Evolutionary conservation across 2,888 invertebrate genomes (phyloP), one percentile per base, ranked within the genome.

Genomic region (Boloria euphrosyne): DNA sequence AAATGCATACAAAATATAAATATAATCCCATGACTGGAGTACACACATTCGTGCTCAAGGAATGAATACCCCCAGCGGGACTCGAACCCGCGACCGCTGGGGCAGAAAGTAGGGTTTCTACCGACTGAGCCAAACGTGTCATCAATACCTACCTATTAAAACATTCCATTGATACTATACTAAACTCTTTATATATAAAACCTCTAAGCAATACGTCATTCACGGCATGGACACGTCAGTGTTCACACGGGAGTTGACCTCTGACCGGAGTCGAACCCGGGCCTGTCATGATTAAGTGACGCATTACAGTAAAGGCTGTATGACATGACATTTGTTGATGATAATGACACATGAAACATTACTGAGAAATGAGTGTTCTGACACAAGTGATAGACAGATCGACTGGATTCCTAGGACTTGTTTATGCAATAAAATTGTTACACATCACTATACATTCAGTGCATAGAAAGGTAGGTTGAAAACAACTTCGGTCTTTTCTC

Each of bases 181-280:
- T 38, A 38, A 57, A 46, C 57, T 46, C 44, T 2, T 57, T 27
- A 57, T 27, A 57, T 49, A 54, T 22, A 16, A 16, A 38, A 59
- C 27, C 22, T 59, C 49, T 17, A 59, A 59, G 59, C 49, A 50
- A 59, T 59, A 59, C 49, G 59, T 59, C 59, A 38, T 50, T 31
- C n/a, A 14, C 57, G 46, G 64, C 67, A 67, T 54, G 55, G 61
- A 60, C 65, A 64, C 46, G 61, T 66, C 63, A 66, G 52, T 62
- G 69, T 75, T 76, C 76, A 76, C 76, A 74, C 73, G 74, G 70
- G 67, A 68, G 72, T 69, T 57, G 73, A 73, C 74, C 75, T 75
- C 52, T 73, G 74, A 71, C 72, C 74, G 65, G 66, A 65, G 55
- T 71, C 68, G 69, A 69, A 60, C 69, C 72, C 70, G 70, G 70